phyloP scores from a whole-genome alignment of 2,113 vertebrate genomes.

The Etheostoma spectabile region DNA sequence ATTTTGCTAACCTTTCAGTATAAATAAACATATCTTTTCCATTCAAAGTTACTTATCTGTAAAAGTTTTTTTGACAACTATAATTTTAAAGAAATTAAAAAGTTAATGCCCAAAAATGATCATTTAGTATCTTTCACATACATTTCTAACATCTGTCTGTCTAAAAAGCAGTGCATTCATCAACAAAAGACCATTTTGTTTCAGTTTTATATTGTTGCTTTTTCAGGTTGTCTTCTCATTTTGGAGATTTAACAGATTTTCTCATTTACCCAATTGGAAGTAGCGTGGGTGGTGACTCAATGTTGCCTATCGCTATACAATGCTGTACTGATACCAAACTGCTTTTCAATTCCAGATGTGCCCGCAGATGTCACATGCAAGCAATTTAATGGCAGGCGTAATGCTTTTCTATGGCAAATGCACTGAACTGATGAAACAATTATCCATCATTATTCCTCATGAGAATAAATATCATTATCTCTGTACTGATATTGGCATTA shows the following conservation, averaged over 20 bases:
- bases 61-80: background rate
- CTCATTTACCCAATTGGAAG: constrained; percentile 35
- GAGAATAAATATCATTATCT: constrained; percentile 57
- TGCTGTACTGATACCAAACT: constrained; percentile 24
- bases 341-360: constrained; percentile 61
- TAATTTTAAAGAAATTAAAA: background rate
- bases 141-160: constrained; percentile 6
- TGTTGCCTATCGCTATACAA: constrained; percentile 43
- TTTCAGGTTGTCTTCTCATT: constrained; percentile 41
- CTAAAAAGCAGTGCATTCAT: background rate
- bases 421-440: constrained; percentile 44
- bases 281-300: constrained; percentile 42
- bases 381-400: constrained; percentile 54
- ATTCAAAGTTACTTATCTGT: background rate
- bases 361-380: constrained; percentile 64
- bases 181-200: constrained; percentile 15
- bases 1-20: background rate
- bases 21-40: background rate
- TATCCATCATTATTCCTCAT: constrained; percentile 45
- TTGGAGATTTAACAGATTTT: constrained; percentile 46
- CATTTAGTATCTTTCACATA: background rate
- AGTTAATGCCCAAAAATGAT: background rate
- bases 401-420: constrained; percentile 57
- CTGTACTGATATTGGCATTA: constrained; percentile 14
- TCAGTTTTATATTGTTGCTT: constrained; percentile 9